These are phyloP conservation scores for Pluvialis apricaria DNA, from an alignment of 2,113 vertebrate species.

Conservation along the genomic window DNA sequence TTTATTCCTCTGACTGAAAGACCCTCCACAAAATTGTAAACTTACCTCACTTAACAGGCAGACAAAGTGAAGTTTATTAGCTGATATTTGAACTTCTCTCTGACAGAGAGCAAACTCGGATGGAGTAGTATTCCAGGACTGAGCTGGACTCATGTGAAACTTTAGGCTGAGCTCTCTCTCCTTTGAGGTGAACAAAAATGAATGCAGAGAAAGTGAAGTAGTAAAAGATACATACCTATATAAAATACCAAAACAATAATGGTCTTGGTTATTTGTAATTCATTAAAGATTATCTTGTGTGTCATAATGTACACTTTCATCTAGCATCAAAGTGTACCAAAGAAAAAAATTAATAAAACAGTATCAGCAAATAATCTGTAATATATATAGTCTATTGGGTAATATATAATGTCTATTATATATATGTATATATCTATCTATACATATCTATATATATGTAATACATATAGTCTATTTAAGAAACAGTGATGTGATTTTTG, in stretches of 20 bases:
- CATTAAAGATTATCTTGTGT: background rate
- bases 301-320: background rate
- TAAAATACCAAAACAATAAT: background rate
- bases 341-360: background rate
- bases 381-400: background rate
- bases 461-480: background rate
- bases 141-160: background rate
- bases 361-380: background rate
- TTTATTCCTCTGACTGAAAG: background rate
- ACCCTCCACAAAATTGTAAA: background rate
- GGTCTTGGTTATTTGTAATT: background rate
- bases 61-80: background rate
- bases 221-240: background rate
- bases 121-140: background rate
- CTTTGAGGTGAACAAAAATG: background rate
- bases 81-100: background rate
- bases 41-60: background rate
- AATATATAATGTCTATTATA: too few species aligned
- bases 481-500: background rate
- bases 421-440: too few species aligned
- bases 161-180: background rate
- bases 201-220: background rate
- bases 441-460: too few species aligned
- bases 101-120: background rate
- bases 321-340: background rate